phyloP scores from a whole-genome alignment of 2,888 invertebrate genomes.

The Volucella zonaria region DNA sequence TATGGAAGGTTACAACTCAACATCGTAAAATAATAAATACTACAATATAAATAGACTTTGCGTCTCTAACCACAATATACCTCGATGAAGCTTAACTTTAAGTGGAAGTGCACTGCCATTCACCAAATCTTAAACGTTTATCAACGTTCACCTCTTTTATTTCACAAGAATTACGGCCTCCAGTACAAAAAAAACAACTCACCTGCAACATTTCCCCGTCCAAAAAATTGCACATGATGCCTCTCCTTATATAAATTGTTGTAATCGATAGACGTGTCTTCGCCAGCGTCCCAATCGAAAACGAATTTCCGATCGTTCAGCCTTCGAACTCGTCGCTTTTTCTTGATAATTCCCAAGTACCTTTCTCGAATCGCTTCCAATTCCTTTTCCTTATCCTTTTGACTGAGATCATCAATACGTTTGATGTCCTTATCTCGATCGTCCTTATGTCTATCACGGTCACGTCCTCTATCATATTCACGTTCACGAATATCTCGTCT shows the following conservation, averaged over 20 bases:
- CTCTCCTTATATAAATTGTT: conserved; percentile 97
- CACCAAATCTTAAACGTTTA: no score
- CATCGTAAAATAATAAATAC: no score
- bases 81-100: no score
- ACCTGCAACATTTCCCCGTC: conserved; percentile 95
- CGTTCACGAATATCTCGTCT: conserved; percentile 81
- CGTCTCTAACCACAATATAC: no score
- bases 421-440: conserved; percentile 83
- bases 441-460: conserved; percentile 77
- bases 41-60: no score
- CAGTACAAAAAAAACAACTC: not conserved
- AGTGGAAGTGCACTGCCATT: no score
- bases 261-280: conserved; percentile 99
- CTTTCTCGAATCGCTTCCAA: conserved; percentile 97
- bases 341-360: conserved; percentile 96
- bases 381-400: conserved; percentile 95
- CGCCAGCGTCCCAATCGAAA: conserved; percentile 99
- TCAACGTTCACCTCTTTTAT: no score
- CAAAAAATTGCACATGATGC: conserved; percentile 99
- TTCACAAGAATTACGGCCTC: no score
- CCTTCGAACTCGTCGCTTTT: conserved; percentile 94
- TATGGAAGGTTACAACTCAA: no score
- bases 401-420: conserved; percentile 81
- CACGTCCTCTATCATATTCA: conserved; percentile 76
- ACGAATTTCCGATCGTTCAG: conserved; percentile 99